Percentiles rank a stretch among this genome's conserved stretches.
phyloP scores from a whole-genome alignment of 2,797 vertebrate genomes.

The Danio choprae region DNA sequence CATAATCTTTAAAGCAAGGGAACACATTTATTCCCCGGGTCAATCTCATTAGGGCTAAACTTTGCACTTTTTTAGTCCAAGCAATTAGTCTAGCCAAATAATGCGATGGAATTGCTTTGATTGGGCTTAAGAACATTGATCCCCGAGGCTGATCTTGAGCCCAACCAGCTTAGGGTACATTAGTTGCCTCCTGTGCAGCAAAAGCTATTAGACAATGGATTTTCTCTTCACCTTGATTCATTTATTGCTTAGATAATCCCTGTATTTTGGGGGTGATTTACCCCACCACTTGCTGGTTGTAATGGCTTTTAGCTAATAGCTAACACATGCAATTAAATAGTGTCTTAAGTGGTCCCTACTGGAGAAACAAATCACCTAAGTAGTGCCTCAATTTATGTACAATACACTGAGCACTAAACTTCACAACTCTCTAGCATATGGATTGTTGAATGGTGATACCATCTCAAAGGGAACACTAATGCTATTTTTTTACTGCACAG shows the following conservation, averaged over 20 bases:
- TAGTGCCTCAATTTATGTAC: neutral
- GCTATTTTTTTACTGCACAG: neutral
- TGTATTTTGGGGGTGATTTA: conserved; percentile 52
- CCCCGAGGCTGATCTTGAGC: conserved; percentile 57
- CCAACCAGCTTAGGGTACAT: conserved; percentile 61
- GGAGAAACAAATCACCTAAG: conserved; percentile 16
- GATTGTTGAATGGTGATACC: neutral
- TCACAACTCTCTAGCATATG: neutral
- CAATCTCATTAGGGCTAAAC: conserved; percentile 52
- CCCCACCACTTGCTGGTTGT: conserved; percentile 9
- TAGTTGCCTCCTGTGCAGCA: conserved; percentile 60
- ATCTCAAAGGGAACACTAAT: neutral
- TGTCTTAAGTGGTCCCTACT: conserved; percentile 24
- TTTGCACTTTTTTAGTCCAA: conserved; percentile 50
- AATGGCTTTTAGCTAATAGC: conserved; percentile 51
- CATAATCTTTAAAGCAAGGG: conserved; percentile 41
- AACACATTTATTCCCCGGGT: conserved; percentile 45
- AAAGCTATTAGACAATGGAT: conserved; percentile 64
- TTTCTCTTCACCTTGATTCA: conserved; percentile 64
- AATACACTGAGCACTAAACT: neutral
- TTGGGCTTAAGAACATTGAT: conserved; percentile 57
- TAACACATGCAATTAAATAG: conserved; percentile 51
- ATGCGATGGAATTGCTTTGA: conserved; percentile 55
- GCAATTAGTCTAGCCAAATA: conserved; percentile 60
- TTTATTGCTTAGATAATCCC: conserved; percentile 61